Conservation (phyloP, 1,140 invertebrate species). For the Drosophila virilis region DNA sequence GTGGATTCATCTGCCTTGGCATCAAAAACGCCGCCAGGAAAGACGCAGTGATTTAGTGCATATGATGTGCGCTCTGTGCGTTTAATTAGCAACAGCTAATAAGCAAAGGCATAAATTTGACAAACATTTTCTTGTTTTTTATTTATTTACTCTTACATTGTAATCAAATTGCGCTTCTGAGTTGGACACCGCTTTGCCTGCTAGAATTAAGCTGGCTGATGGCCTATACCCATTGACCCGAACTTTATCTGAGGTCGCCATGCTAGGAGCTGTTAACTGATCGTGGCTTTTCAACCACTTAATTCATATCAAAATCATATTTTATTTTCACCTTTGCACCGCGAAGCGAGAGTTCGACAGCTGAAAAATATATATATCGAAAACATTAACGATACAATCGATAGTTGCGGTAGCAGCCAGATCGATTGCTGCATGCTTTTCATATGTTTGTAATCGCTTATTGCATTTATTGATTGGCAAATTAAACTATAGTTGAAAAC, state of each 20-base stretch:
- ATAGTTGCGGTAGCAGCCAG: neutral
- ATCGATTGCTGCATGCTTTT: constrained; percentile 1
- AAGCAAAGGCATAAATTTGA: neutral
- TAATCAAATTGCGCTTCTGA: constrained; percentile 49
- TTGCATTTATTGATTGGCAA: neutral
- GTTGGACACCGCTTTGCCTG: constrained; percentile 54
- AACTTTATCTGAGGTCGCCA: constrained; percentile 16
- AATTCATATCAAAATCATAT: constrained; percentile 6
- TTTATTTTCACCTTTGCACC: constrained; percentile 37
- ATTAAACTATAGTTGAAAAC: neutral
- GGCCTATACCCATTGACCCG: constrained; percentile 43
- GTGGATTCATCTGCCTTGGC: constrained; percentile 87
- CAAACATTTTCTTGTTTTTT: too few relatives aligned
- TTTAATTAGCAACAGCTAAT: constrained; percentile 87
- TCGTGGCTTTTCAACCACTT: neutral
- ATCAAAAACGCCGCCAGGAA: constrained; percentile 92
- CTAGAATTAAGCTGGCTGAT: constrained; percentile 84
- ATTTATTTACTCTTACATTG: constrained; percentile 27
- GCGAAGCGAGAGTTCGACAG: constrained; percentile 7
- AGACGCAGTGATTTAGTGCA: constrained; percentile 91
- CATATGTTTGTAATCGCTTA: neutral
- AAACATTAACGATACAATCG: neutral
- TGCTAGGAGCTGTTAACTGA: constrained; percentile 15
- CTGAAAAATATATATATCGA: neutral
- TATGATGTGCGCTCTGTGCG: constrained; percentile 87